A percentile compares a stretch with the other conserved stretches of the same genome.
phyloP scores from a whole-genome alignment of 1,140 invertebrate species.

The Helicoverpa zea region DNA sequence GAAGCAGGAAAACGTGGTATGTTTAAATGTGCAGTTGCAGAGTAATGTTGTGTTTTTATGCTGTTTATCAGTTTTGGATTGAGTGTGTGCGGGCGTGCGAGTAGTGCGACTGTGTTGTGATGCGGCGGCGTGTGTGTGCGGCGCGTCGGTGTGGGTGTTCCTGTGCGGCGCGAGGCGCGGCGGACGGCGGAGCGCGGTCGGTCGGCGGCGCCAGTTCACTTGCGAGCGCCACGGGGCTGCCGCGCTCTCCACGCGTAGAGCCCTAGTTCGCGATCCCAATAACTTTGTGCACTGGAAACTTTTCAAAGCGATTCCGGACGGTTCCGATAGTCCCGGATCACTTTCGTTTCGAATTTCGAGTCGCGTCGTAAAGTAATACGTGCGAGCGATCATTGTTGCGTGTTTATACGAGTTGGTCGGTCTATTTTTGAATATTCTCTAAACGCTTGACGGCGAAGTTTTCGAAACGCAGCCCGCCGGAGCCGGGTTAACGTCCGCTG shows the following conservation, averaged over 20 bases:
- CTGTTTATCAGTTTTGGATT: conserved; percentile 79
- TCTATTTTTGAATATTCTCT: conserved; percentile 86
- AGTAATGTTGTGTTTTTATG: conserved; percentile 77
- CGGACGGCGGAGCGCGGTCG: conserved; percentile 65
- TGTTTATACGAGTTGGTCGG: conserved; percentile 72
- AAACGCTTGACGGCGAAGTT: conserved; percentile 82
- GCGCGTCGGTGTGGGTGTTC: conserved; percentile 71
- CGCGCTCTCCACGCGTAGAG: conserved; percentile 73
- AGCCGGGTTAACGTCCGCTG: conserved; percentile 81
- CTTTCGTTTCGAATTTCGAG: conserved; percentile 62
- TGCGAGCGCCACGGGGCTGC: conserved; percentile 75
- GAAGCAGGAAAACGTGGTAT: conserved; percentile 68
- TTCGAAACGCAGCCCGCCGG: conserved; percentile 81
- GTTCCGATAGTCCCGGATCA: conserved; percentile 62
- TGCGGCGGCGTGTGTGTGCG: conserved; percentile 50
- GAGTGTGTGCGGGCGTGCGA: conserved; percentile 62
- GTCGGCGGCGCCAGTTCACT: conserved; percentile 76
- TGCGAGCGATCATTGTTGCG: conserved; percentile 69
- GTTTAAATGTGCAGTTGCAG: conserved; percentile 76
- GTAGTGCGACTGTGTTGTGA: conserved; percentile 56
- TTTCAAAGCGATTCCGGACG: conserved; percentile 76
- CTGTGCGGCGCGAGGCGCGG: conserved; percentile 71
- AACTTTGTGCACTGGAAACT: conserved; percentile 85
- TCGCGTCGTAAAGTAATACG: conserved; percentile 61
- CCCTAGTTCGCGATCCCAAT: conserved; percentile 75